These are phyloP conservation scores for western clawed frog (Xenopus tropicalis) DNA, from an alignment of 2,113 vertebrate genomes.

Conservation along the genomic window DNA sequence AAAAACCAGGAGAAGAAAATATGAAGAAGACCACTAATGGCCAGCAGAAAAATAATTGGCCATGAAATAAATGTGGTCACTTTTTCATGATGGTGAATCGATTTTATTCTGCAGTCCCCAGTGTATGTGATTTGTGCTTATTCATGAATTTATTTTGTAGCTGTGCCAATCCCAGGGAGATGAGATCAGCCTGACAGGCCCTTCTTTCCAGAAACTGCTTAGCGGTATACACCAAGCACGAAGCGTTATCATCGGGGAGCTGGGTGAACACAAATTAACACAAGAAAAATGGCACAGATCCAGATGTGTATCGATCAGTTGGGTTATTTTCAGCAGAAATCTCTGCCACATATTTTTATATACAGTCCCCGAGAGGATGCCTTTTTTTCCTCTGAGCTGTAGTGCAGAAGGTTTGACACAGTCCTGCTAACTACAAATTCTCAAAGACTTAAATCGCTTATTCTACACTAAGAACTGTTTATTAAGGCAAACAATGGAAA, in stretches of 20 bases:
- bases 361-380: conserved; percentile 21
- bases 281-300: conserved; percentile 41
- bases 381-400: conserved; percentile 33
- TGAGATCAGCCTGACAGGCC: conserved; percentile 41
- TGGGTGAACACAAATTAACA: conserved; percentile 45
- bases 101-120: conserved; percentile 31
- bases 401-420: conserved; percentile 31
- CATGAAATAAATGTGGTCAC: conserved; percentile 33
- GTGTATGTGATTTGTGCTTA: conserved; percentile 42
- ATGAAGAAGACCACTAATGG: conserved; percentile 11
- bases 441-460: no score
- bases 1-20: not conserved
- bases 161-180: conserved; percentile 36
- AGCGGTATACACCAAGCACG: conserved; percentile 33
- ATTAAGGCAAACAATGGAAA: no score
- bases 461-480: no score
- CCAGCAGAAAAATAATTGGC: conserved; percentile 33
- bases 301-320: conserved; percentile 39
- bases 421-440: no score
- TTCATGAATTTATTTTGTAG: conserved; percentile 44
- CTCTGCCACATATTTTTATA: conserved; percentile 37
- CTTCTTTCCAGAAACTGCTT: conserved; percentile 39
- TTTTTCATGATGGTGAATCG: conserved; percentile 39
- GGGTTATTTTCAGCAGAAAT: conserved; percentile 43
- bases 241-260: conserved; percentile 40